Base-by-base conservation (phyloP, 2,113 vertebrate species). In the Clinocottus analis region DNA sequence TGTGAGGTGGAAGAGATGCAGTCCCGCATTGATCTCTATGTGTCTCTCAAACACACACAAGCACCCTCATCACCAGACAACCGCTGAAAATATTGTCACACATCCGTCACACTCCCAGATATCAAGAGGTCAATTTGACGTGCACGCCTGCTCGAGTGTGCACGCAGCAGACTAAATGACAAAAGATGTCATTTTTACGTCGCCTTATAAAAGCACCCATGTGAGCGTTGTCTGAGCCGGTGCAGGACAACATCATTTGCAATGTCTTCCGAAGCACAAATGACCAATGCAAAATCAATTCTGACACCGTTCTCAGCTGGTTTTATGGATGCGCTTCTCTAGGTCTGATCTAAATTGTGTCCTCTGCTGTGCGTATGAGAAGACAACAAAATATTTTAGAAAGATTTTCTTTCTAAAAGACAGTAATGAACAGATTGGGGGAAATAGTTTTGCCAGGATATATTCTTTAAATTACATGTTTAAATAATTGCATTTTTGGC, bases 41-140 rank as follows among this genome's bases (percentile, higher is more conserved):
- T 35, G 43, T 55, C 55, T 76, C 49, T 64, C 55, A 60, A 60
- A 56, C 68, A 72, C 33, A 37, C 68, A 61, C 12, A 53, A 55
- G 27, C 35, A 41, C 1, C 60, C 17, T 21, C 19, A 59, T 64
- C 41, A 70, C 14, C 69, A 11, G 11, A 61, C 9, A 11, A 16
- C 55, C 6, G 23, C 31, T 67, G 29, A 14, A n/a, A 58, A 39
- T 45, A 47, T 3, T 67, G 19, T 59, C 19, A 49, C 65, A 19
- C 19, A 37, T 60, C 27, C 47, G 29, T 59, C 58, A 75, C 45
- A 55, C 12, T 3, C n/a, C 0, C 14, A 35, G 7, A 61, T 33
- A 10, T 41, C 49, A 25, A 60, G 25, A 27, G 33, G 33, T 56
- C 33, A 13, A 4, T 58, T 19, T 27, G 27, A 56, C 21, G n/a